Conservation (phyloP, 2,113 vertebrate genomes). For the Colistium nudipinnis region DNA sequence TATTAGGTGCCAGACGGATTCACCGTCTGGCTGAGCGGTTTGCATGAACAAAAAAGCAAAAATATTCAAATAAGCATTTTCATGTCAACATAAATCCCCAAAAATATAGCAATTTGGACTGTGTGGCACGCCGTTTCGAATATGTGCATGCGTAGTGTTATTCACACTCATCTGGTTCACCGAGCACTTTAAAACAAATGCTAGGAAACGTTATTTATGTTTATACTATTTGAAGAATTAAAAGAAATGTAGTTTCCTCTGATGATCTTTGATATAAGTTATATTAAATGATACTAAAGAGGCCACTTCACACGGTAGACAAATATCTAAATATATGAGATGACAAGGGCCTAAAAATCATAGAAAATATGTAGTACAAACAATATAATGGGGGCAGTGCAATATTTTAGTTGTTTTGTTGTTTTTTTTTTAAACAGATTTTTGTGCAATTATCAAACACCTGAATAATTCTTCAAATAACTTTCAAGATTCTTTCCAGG, state of each 20-base stretch:
- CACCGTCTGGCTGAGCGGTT: neutral
- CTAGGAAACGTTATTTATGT: neutral
- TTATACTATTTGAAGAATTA: neutral
- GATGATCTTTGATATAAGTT: constrained; percentile 2
- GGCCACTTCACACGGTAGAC: neutral
- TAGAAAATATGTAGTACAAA: constrained; percentile 7
- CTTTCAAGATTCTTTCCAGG: neutral
- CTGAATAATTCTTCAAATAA: neutral
- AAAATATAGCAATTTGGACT: neutral
- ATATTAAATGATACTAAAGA: neutral
- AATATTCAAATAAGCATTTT: neutral
- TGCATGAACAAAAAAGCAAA: neutral
- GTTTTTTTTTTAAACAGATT: too few species aligned
- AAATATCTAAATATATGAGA: neutral
- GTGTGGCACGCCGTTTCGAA: neutral
- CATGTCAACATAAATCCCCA: neutral
- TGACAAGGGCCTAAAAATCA: neutral
- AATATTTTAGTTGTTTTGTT: constrained; percentile 1
- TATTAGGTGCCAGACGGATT: neutral
- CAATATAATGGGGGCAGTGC: neutral
- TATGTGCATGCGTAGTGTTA: neutral
- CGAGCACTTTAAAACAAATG: constrained; percentile 45
- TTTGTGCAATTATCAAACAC: constrained; percentile 12
- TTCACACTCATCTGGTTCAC: neutral
- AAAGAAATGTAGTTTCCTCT: neutral